Evolutionary conservation across 1,140 invertebrate genomes (phyloP).

Genomic region (Papilio polytes): DNA sequence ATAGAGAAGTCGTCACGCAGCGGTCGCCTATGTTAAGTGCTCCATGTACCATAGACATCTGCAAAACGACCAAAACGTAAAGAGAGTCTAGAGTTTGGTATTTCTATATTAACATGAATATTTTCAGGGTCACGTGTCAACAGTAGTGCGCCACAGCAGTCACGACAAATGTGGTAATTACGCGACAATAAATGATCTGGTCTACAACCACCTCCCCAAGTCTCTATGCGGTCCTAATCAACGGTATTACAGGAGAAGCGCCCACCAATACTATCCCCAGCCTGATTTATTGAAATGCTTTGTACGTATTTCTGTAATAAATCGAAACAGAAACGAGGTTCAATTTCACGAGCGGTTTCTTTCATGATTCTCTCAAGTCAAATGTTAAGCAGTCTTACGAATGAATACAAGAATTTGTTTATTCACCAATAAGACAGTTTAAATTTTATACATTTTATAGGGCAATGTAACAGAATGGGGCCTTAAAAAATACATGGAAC

Average conservation of each 20-base stretch:
- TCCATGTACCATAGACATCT: not conserved
- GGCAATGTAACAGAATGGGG: conserved; percentile 78
- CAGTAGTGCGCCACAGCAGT: conserved; percentile 68
- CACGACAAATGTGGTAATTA: conserved; percentile 70
- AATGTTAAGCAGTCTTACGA: not conserved
- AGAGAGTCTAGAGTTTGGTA: too few relatives aligned
- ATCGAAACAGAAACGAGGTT: not conserved
- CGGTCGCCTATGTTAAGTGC: not conserved
- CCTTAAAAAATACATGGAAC: conserved; percentile 58
- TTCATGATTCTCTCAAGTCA: not conserved
- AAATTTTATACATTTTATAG: conserved; percentile 44
- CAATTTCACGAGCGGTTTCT: not conserved
- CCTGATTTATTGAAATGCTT: conserved; percentile 74
- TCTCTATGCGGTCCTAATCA: conserved; percentile 69
- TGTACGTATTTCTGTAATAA: conserved; percentile 53
- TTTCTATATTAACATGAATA: not conserved
- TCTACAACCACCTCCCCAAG: conserved; percentile 74
- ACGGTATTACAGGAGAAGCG: conserved; percentile 66
- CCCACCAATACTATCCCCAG: conserved; percentile 73
- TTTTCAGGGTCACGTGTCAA: conserved; percentile 60
- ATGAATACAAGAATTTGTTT: not conserved
- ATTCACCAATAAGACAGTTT: not conserved
- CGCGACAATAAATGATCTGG: conserved; percentile 66
- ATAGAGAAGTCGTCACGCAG: not conserved
- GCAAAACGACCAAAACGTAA: not conserved